Conservation (phyloP, 1,140 invertebrate genomes). For the Papilio xuthus region DNA sequence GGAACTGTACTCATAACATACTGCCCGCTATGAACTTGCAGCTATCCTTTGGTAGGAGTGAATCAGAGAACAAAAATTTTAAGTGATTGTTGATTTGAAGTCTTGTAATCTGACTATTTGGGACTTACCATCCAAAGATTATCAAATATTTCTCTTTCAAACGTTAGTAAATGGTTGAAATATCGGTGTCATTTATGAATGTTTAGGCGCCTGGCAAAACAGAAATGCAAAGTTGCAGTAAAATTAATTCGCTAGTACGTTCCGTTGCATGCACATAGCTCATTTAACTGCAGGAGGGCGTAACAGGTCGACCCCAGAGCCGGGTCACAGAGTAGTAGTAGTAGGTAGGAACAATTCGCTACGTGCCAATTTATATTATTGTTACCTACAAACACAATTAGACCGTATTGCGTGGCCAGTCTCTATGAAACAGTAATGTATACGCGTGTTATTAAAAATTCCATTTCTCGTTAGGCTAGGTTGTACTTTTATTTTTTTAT, state of each 20-base stretch:
- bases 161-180: not conserved
- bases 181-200: not conserved
- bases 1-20: too few species aligned
- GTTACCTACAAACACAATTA: constrained; percentile 26
- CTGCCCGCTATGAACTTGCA: too few species aligned
- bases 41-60: too few species aligned
- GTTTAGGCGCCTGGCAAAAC: constrained; percentile 12
- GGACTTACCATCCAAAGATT: not conserved
- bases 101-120: too few species aligned
- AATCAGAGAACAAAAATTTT: too few species aligned
- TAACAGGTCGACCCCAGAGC: constrained; percentile 65
- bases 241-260: constrained; percentile 59
- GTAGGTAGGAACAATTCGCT: constrained; percentile 31
- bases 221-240: constrained; percentile 55
- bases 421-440: constrained; percentile 25
- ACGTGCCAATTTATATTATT: constrained; percentile 31
- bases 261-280: constrained; percentile 64
- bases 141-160: not conserved
- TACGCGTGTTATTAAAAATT: constrained; percentile 27
- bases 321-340: constrained; percentile 49
- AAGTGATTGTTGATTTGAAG: too few species aligned
- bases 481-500: constrained; percentile 1
- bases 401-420: constrained; percentile 22
- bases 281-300: constrained; percentile 58
- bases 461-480: not conserved